These are phyloP conservation scores for Heterodera schachtii DNA, from an alignment of 1,140 invertebrate species.

Conservation along the genomic window DNA sequence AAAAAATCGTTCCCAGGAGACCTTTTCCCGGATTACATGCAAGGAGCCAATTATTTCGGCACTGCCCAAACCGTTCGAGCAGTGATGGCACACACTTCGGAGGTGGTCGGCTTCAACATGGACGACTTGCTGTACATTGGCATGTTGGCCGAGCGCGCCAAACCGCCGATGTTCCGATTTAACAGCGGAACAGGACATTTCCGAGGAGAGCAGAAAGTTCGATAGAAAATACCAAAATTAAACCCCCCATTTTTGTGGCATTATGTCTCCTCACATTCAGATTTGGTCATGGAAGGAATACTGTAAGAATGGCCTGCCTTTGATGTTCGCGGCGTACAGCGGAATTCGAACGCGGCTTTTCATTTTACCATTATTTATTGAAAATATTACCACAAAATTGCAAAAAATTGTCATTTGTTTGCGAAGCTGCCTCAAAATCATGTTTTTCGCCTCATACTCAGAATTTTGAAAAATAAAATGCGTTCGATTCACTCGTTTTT, in stretches of 20 bases:
- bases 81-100: constrained; percentile 19
- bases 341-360: too few species aligned
- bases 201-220: constrained; percentile 1
- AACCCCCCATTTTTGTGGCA: too few species aligned
- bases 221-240: neutral
- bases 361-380: too few species aligned
- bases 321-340: too few species aligned
- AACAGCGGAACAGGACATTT: neutral
- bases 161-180: constrained; percentile 3
- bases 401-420: too few species aligned
- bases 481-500: too few species aligned
- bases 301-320: too few species aligned
- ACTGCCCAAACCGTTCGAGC: constrained; percentile 12
- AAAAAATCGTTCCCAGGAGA: neutral
- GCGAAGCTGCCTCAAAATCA: too few species aligned
- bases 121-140: constrained; percentile 22
- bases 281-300: too few species aligned
- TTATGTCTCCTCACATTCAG: neutral
- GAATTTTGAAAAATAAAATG: too few species aligned
- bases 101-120: constrained; percentile 23
- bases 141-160: constrained; percentile 10
- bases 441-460: too few species aligned
- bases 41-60: constrained; percentile 27
- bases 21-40: constrained; percentile 1
- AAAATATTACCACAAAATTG: too few species aligned